Conservation (phyloP, 2,888 invertebrate genomes). For the Dynastes grantii region DNA sequence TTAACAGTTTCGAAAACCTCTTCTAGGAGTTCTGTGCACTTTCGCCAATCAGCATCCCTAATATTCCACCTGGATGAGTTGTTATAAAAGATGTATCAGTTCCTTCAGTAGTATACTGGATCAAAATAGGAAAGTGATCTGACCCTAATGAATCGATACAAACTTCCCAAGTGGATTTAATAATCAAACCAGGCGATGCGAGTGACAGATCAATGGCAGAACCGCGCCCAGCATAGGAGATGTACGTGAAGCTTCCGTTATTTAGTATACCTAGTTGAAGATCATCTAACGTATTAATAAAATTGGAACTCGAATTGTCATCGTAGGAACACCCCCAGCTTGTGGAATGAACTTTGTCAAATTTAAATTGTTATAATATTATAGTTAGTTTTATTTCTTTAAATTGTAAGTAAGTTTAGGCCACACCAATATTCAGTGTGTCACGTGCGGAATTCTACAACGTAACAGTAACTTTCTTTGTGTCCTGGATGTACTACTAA, state of each 20-base stretch:
- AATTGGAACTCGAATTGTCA: constrained; percentile 2
- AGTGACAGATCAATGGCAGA: constrained; percentile 2
- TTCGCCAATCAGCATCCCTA: neutral
- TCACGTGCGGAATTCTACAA: no score
- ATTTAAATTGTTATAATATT: neutral
- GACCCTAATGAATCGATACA: neutral
- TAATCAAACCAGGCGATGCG: neutral
- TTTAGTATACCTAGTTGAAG: neutral
- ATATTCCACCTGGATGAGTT: neutral
- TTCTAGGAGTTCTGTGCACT: neutral
- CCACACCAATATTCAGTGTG: no score
- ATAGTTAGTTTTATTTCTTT: no score
- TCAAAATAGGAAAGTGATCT: neutral
- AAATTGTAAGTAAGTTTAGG: no score
- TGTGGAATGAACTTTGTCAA: constrained; percentile 1
- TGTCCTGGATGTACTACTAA: no score
- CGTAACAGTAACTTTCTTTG: no score
- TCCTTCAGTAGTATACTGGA: neutral
- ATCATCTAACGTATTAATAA: constrained; percentile 12
- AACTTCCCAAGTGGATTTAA: neutral
- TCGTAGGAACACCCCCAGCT: constrained; percentile 4
- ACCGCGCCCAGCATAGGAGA: neutral
- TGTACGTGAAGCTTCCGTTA: neutral
- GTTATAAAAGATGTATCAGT: neutral
- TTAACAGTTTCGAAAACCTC: neutral